These are phyloP conservation scores for Tenualosa ilisha DNA, from an alignment of 2,797 vertebrate species.

Conservation along the genomic window DNA sequence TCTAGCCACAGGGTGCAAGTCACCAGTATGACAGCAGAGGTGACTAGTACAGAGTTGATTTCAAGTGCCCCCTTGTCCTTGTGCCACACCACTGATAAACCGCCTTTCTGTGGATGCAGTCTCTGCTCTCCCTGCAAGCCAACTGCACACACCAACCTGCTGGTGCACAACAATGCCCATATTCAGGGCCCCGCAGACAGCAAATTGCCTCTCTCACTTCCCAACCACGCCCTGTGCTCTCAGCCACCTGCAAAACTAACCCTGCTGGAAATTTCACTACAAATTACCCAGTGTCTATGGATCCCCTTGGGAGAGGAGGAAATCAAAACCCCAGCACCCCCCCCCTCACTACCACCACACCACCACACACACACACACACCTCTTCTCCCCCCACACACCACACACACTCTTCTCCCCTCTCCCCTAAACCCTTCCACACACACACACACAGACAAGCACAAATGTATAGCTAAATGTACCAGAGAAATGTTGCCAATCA, in stretches of 20 bases:
- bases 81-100: background rate
- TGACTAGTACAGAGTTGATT: background rate
- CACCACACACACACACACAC: constrained; percentile 40
- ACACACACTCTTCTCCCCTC: background rate
- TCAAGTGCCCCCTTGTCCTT: constrained; percentile 17
- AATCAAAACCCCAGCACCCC: constrained; percentile 63
- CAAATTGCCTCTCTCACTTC: constrained; percentile 78
- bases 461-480: background rate
- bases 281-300: constrained; percentile 79
- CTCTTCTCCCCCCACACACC: constrained; percentile 30
- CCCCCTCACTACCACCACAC: constrained; percentile 64
- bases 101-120: constrained; percentile 37
- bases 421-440: background rate
- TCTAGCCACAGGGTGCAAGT: background rate
- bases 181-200: constrained; percentile 73
- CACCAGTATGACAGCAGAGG: background rate
- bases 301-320: constrained; percentile 70
- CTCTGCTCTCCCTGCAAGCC: background rate
- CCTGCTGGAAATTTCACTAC: constrained; percentile 80
- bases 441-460: background rate
- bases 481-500: background rate
- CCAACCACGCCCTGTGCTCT: constrained; percentile 71
- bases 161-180: constrained; percentile 70
- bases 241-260: constrained; percentile 81
- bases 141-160: constrained; percentile 53